Base-by-base conservation (phyloP, 1,140 invertebrate species). In the Charaxes varanes region DNA sequence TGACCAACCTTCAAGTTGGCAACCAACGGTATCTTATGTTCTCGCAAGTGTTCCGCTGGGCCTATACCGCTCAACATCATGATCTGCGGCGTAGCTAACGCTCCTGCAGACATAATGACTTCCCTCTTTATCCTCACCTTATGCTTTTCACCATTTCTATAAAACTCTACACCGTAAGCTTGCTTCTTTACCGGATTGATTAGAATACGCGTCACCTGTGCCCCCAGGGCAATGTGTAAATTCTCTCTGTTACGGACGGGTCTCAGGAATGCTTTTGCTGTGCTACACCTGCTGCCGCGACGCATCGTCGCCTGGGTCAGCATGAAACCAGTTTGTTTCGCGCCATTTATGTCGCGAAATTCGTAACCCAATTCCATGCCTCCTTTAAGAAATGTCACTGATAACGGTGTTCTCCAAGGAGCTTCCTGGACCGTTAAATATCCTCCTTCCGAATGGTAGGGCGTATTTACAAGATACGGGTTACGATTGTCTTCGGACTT, bases 41-140 rank as follows among this genome's bases (percentile, higher is more conserved):
- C 88, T 40, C 88, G 61, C 1, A 98, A 78, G 56, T 97, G 92
- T 24, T 93, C 89, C 0, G 80, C 86, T 0, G 94, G 94, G 0
- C 95, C 95, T 11, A 97, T 88, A 0, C 96, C 96, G 10, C 93
- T 96, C 0, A 97, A 59, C 93, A 97, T 94, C 7, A 97, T 85
- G n/a, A 97, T 52, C 42, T 95, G 93, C 0, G 94, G 93, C 2
- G 91, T 90, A 17, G 91, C 90, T 6, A 96, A 88, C 0, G 94
- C 89, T 0, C 95, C 95, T 0, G 93, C 92, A 1, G 92, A 94
- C 26, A 94, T 71, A 1, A 97, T 88, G 0, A 96, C 88, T 74
- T 96, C 94, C 18, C 90, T 87, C 16, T 90, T 86, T 0, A 92
- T 92, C 41, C 87, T 84, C 0, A 93, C 90, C 6, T 87, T 81